Conservation (phyloP, 2,113 vertebrate species). For the Paralichthys olivaceus region DNA sequence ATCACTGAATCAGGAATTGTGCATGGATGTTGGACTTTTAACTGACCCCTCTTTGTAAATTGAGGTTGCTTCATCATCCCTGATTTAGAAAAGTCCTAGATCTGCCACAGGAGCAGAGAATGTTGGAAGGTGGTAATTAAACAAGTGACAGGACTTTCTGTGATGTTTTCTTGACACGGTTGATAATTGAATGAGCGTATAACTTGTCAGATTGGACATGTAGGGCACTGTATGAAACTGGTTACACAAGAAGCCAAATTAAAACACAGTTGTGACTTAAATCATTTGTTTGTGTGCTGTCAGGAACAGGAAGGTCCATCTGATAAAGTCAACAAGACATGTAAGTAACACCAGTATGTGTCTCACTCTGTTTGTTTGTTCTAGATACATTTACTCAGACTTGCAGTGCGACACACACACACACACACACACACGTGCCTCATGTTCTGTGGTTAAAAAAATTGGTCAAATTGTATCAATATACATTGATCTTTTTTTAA, state of each 20-base stretch:
- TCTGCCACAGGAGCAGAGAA: too few relatives aligned
- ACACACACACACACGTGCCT: too few relatives aligned
- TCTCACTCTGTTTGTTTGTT: neutral
- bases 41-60: too few relatives aligned
- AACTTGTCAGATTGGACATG: too few relatives aligned
- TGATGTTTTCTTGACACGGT: neutral
- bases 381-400: neutral
- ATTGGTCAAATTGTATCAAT: too few relatives aligned
- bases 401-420: neutral
- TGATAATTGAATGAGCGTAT: neutral
- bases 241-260: neutral
- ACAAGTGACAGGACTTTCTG: neutral
- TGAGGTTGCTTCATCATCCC: too few relatives aligned
- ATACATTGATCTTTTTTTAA: too few relatives aligned
- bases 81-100: too few relatives aligned
- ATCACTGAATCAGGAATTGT: too few relatives aligned
- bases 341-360: constrained; percentile 57
- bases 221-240: neutral
- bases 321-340: neutral
- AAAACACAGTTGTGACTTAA: neutral
- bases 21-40: too few relatives aligned
- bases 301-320: constrained; percentile 36
- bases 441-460: too few relatives aligned
- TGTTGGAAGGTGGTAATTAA: neutral
- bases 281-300: neutral